These are phyloP conservation scores for Schizaphis graminum DNA, from an alignment of 2,888 invertebrate genomes.

Conservation along the genomic window DNA sequence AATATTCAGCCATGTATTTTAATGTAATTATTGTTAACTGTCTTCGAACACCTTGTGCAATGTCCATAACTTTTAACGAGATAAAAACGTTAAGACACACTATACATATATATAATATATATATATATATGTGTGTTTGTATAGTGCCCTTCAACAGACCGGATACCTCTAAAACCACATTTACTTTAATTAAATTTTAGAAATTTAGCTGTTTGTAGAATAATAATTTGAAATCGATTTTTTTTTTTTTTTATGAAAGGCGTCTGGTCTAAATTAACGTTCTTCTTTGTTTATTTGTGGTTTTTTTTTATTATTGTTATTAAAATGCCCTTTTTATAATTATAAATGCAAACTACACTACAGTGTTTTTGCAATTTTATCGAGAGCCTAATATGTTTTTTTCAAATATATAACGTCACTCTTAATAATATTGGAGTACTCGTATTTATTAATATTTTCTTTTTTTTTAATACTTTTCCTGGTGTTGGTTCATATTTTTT, in stretches of 20 bases:
- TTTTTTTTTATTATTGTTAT: background rate
- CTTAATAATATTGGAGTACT: background rate
- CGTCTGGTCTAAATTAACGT: background rate
- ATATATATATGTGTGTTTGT: too few species aligned
- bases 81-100: background rate
- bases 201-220: background rate
- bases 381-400: background rate
- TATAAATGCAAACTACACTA: background rate
- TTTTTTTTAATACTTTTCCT: background rate
- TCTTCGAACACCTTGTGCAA: background rate
- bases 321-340: conserved; percentile 23
- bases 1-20: background rate
- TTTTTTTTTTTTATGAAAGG: conserved; percentile 5
- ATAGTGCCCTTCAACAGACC: background rate
- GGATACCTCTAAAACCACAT: background rate
- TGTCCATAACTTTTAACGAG: background rate
- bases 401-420: background rate
- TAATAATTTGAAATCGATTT: background rate
- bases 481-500: background rate
- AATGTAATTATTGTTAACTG: background rate
- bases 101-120: background rate
- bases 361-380: background rate
- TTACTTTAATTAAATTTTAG: conserved; percentile 26
- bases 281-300: background rate
- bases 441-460: background rate